These are phyloP conservation scores for Cyclura pinguis DNA, from an alignment of 2,797 vertebrate genomes.

Conservation along the genomic window DNA sequence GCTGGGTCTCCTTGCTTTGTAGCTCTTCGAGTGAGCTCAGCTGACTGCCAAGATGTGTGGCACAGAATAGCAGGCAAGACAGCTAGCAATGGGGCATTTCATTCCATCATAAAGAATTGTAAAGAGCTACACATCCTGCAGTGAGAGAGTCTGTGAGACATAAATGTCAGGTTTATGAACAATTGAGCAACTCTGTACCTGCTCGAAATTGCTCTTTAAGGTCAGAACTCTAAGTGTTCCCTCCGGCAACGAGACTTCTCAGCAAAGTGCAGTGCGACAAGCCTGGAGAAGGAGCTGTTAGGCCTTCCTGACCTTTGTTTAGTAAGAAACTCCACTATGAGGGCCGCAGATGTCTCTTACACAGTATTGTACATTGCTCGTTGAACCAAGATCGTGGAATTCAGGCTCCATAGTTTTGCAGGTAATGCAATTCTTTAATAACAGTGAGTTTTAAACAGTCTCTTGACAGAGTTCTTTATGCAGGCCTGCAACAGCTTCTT, in stretches of 20 bases:
- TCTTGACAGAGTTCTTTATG: background rate
- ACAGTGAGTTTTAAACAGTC: background rate
- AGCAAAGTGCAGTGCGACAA: background rate
- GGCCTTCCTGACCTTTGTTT: slow-evolving; percentile 23
- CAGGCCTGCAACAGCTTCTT: background rate
- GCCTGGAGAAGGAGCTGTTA: background rate
- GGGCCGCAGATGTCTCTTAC: background rate
- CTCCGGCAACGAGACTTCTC: slow-evolving; percentile 46
- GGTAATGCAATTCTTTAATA: background rate
- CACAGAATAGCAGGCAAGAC: slow-evolving; percentile 35
- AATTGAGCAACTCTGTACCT: slow-evolving; percentile 74
- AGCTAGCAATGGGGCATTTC: slow-evolving; percentile 60
- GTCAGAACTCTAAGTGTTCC: slow-evolving; percentile 74
- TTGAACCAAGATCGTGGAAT: background rate
- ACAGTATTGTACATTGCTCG: background rate
- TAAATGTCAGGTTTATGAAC: slow-evolving; percentile 83
- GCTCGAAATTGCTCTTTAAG: slow-evolving; percentile 80
- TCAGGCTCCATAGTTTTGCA: background rate
- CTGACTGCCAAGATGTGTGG: slow-evolving; percentile 41
- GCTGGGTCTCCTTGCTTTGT: background rate
- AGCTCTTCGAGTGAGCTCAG: background rate
- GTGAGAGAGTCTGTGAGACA: slow-evolving; percentile 72
- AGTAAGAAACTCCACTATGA: background rate
- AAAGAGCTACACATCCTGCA: slow-evolving; percentile 69
- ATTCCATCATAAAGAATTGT: slow-evolving; percentile 77